Base-by-base conservation (phyloP, 2,888 invertebrate genomes). In the Liodrosophila aerea region DNA sequence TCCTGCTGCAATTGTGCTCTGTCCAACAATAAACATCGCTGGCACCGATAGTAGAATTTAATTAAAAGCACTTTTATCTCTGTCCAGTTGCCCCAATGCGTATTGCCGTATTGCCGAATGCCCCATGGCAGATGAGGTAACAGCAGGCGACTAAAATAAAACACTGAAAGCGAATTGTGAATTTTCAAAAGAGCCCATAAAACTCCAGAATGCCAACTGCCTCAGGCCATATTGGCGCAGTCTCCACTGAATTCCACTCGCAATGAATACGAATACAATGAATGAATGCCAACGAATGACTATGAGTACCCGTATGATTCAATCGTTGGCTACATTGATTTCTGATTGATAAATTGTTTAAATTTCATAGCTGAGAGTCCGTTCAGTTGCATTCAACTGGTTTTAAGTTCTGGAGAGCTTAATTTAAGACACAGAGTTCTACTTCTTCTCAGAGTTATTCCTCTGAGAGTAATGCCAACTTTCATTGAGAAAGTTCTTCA, bases 1-100 rank as follows among this genome's bases (percentile, higher is more conserved):
- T 4, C 15, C 29, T 37, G n/a, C 44, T 29, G 52, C 34, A 7
- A 18, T 50, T 46, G 36, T 50, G 41, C 37, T 18, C 40, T 46
- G n/a, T 50, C 46, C 58, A 43, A 49, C 59, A 63, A 60, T 63
- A 73, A 71, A 60, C 68, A 71, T 56, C 54, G 41, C 41, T 30
- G 34, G 27, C 37, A 53, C 33, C 60, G 59, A 65, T 62, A 58
- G 65, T 45, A 44, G 56, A 70, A 74, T 76, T 76, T 80, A 76
- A 81, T 76, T 76, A 80, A 76, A 69, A 73, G 49, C 56, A 50
- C 41, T 66, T 49, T 27, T 59, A 52, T 7, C 43, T 56, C 43
- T 56, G 51, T 51, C 22, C 61, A 39, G 37, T 34, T 51, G 45
- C 29, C 39, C 37, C 44, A 37, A 29, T 36, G 51, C 22, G 12